Evolutionary conservation across 2,113 vertebrate species (phyloP).

Genomic region (Perca schrenkii): DNA sequence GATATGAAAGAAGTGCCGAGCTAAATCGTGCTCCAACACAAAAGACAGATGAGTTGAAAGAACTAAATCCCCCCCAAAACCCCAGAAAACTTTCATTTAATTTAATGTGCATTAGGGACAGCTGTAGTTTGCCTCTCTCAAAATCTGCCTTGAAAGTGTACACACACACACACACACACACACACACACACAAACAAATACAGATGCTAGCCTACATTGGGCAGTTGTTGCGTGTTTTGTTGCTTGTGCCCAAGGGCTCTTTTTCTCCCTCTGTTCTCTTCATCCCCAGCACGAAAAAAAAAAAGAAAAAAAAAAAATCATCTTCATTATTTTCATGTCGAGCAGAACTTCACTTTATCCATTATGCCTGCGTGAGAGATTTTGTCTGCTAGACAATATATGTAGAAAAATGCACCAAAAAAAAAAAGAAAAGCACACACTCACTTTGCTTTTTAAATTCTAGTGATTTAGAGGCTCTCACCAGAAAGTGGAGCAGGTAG

Average conservation of each 20-base stretch:
- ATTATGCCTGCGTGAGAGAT: slow-evolving; percentile 54
- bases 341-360: slow-evolving; percentile 46
- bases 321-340: slow-evolving; percentile 61
- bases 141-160: slow-evolving; percentile 34
- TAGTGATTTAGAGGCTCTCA: slow-evolving; percentile 2
- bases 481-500: slow-evolving; percentile 52
- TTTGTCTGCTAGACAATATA: slow-evolving; percentile 21
- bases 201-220: slow-evolving; percentile 66
- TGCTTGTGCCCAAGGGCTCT: slow-evolving; percentile 69
- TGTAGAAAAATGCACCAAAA: slow-evolving; percentile 2
- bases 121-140: slow-evolving; percentile 38
- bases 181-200: slow-evolving; percentile 40
- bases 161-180: slow-evolving; percentile 40
- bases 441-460: slow-evolving; percentile 40
- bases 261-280: slow-evolving; percentile 64
- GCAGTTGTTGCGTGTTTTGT: slow-evolving; percentile 70
- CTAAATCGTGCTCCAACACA: slow-evolving; percentile 8
- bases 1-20: slow-evolving; percentile 32
- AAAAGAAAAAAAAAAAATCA: not conserved
- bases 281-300: slow-evolving; percentile 31
- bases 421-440: slow-evolving; percentile 1
- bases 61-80: not conserved
- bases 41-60: slow-evolving; percentile 43
- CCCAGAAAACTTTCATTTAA: slow-evolving; percentile 33
- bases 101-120: slow-evolving; percentile 49